Evolutionary conservation across 2,113 vertebrate species (phyloP), one percentile per base, ranked within the genome.

Genomic region (Cardinalis cardinalis): DNA sequence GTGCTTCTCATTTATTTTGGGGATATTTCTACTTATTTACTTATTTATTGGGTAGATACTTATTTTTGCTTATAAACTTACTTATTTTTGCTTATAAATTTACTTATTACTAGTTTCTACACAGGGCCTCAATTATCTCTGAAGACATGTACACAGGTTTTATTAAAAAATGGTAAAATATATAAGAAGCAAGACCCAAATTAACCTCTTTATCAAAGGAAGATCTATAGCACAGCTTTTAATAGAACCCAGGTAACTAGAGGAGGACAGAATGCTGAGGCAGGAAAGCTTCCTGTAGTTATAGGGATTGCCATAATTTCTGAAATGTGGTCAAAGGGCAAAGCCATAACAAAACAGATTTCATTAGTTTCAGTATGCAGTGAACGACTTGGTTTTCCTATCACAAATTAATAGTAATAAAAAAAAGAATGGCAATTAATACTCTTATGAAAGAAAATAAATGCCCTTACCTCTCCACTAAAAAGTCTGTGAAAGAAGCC

Each of bases 401-500:
- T 24, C 21, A 56, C 20, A 61, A 83, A 55, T 53, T 38, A 66
- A 53, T 16, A 69, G 6, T 7, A 38, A 52, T 13, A 5, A 18
- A 23, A 31, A 65, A n/a, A 5, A 3, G 14, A 92, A 77, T 9
- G 10, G 38, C 58, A 59, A 20, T 81, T 14, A 43, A 44, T 81
- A 48, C 40, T 80, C 43, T 59, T 34, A 31, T 4, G 9, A 63
- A 76, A 81, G 46, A 43, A 59, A 85, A 73, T 4, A 63, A 87
- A 76, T 31, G 44, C 7, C 24, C 98, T 98, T 98, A 98, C 98
- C 98, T 97, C 97, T 97, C 98, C 98, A 93, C 97, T 97, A 95
- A 99, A 98, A 92, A 99, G 96, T 84, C 98, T 97, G 93, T 97
- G 97, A 97, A 99, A 98, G 97, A 99, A 98, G 95, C 98, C 98